Base-by-base conservation (phyloP, 2,888 invertebrate species). In the Chymomyza procnemis region DNA sequence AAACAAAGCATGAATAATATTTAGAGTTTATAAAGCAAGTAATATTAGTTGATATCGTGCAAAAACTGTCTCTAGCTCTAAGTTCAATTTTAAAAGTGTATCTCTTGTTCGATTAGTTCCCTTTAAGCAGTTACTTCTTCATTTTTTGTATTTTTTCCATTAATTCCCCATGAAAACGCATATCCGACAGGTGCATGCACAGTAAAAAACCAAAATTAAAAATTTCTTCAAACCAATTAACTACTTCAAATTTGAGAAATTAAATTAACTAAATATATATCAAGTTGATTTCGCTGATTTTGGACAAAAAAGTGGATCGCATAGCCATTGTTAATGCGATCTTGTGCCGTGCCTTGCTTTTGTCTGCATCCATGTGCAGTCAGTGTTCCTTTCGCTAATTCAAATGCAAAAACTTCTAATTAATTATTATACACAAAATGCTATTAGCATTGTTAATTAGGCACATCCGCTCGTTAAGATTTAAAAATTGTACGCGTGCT, bases 391-490 rank as follows among this genome's bases (percentile, higher is more conserved):
- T 76, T 85, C 76, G 74, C 78, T 80, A 62, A 73, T 80, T 80
- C 18, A 60, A 57, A 18, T 64, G 16, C 55, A 52, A 50, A 64
- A 69, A 72, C 66, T 80, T 81, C 80, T 81, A 85, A 81, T 80
- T 81, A 81, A 81, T 82, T 76, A 76, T 76, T 76, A 76, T 76
- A 68, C 69, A 60, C 64, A 78, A 85, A 81, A 76, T 76, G 83
- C 78, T 80, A 80, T 81, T 80, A 81, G 76, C 80, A 75, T 78
- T 80, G 75, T 81, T 85, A 81, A 81, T 81, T 82, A 81, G 85
- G 76, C 85, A 81, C 81, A 81, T 81, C 81, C 81, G 81, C 78
- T 80, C 67, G 58, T 16, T 16, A 14, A 26, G 34, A 41, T 41
- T 41, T 41, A 12, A 41, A 26, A 50, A 71, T 62, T 64, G 54